These are phyloP conservation scores for Saccostrea echinata DNA, from an alignment of 1,140 invertebrate genomes.

Conservation along the genomic window DNA sequence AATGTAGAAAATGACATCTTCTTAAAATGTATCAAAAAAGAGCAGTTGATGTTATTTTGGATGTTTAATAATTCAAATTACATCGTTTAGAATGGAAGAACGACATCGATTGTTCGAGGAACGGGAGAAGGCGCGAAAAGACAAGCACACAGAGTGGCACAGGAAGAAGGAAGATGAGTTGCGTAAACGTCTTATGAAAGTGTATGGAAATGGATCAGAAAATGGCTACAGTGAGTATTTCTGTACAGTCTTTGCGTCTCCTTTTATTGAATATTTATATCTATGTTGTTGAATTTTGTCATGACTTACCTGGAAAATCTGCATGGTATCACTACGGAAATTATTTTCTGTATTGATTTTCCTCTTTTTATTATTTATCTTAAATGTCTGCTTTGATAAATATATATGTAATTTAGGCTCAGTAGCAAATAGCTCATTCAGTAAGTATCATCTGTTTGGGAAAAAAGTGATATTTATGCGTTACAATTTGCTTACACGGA, in stretches of 20 bases:
- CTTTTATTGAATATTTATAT: too few species aligned
- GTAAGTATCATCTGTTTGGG: background rate
- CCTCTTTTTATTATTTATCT: background rate
- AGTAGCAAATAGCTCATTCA: background rate
- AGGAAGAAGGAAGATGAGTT: conserved; percentile 56
- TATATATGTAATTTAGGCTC: background rate
- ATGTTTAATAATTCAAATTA: too few species aligned
- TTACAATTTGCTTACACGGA: background rate
- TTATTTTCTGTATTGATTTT: background rate
- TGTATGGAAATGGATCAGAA: conserved; percentile 48
- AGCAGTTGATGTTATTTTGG: too few species aligned
- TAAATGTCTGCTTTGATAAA: background rate
- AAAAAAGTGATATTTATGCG: background rate
- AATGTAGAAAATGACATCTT: too few species aligned
- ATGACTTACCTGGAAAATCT: too few species aligned
- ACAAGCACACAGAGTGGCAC: conserved; percentile 56
- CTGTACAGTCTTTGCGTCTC: background rate
- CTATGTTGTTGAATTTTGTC: too few species aligned
- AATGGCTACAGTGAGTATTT: background rate
- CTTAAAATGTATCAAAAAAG: too few species aligned
- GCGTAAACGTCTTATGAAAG: conserved; percentile 48
- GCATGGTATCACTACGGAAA: background rate
- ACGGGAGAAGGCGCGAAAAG: conserved; percentile 52
- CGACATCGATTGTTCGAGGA: conserved; percentile 45
- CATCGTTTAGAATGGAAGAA: conserved; percentile 48